Base-by-base conservation (phyloP, 2,113 vertebrate species). In the Nothobranchius kuhntae region DNA sequence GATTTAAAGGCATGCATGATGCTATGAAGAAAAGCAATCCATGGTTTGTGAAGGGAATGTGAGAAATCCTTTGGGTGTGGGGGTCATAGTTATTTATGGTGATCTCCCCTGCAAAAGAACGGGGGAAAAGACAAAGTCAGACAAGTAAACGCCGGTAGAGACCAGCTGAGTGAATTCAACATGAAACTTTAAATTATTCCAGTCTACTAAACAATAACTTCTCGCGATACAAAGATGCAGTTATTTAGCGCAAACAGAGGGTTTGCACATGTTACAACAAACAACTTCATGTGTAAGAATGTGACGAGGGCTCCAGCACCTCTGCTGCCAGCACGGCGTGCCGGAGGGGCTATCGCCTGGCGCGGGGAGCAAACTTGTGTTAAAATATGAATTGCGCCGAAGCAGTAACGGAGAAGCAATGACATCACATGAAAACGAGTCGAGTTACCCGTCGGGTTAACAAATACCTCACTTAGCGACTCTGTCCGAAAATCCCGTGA, bases 1-100 rank as follows among this genome's bases (percentile, higher is more conserved):
- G 62, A 75, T 65, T 51, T 71, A 52, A 78, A 38, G 46, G 44
- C 62, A 72, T 44, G 51, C 91, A 93, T 92, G 71, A 46, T 88
- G 57, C 71, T 73, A 66, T 15, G 7, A 48, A 56, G 70, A 65
- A 80, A 84, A 78, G 60, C 47, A 68, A 24, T 78, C 83, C 64
- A 78, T 72, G 10, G 45, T 75, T 78, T 56, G 9, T 24, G 68
- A 54, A 53, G 46, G 40, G 63, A 36, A 51, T 66, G 68, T 53
- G 62, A 75, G 63, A 74, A 85, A 77, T 88, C 85, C 77, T 35
- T 61, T 59, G 57, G 56, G 52, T 61, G 3, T 67, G 30, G 46
- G 70, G 61, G 51, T 74, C 42, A 73, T 74, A 63, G 68, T 72
- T 81, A 82, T 66, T 74, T 78, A 51, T 52, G 75, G 36, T 68